phyloP scores from a whole-genome alignment of 1,140 invertebrate species.

The Macrobrachium rosenbergii region DNA sequence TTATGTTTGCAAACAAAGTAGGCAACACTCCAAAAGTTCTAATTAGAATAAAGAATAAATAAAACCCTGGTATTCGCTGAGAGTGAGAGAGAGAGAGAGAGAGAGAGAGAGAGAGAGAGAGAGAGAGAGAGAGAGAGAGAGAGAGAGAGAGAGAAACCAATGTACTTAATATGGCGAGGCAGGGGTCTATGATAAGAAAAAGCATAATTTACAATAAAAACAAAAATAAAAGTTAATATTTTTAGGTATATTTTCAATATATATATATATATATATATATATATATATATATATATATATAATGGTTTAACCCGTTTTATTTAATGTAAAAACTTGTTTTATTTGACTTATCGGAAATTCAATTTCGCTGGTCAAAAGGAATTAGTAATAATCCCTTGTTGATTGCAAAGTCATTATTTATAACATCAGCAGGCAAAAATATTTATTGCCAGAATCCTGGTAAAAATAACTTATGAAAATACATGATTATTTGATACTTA shows the following conservation, averaged over 20 bases:
- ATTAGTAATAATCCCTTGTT: no score
- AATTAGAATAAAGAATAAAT: neutral
- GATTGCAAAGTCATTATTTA: no score
- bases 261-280: constrained; percentile 17
- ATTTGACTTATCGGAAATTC: no score
- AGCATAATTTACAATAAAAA: neutral
- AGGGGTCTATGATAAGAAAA: no score
- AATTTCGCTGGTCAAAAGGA: no score
- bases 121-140: neutral
- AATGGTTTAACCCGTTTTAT: neutral
- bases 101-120: constrained; percentile 11
- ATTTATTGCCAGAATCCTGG: no score
- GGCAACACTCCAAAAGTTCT: neutral
- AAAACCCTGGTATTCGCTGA: neutral
- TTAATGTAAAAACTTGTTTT: no score
- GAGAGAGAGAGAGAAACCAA: neutral
- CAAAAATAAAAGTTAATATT: neutral
- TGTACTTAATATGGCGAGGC: no score
- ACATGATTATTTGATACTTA: no score
- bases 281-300: constrained; percentile 14
- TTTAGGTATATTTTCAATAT: neutral
- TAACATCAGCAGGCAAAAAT: no score
- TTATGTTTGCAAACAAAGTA: no score
- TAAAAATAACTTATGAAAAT: no score
- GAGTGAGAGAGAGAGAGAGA: constrained; percentile 5